A percentile compares a stretch with the other conserved stretches of the same genome.
These are phyloP conservation scores for Sylvia atricapilla DNA, from an alignment of 2,113 vertebrate genomes.

Conservation along the genomic window DNA sequence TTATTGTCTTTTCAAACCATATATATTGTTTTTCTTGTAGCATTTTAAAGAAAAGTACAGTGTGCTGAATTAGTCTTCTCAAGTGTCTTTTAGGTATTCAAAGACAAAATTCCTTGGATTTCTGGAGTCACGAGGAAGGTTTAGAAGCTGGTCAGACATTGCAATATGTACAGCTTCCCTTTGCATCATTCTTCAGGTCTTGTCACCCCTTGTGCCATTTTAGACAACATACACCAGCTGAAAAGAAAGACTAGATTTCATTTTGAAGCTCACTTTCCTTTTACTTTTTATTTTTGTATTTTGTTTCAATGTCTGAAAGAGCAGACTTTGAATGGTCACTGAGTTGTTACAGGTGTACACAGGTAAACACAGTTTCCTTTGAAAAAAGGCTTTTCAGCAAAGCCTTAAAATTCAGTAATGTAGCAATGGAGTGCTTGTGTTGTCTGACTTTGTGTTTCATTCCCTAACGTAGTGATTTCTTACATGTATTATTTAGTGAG, in stretches of 20 bases:
- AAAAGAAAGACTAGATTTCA: neutral
- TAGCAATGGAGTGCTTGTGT: neutral
- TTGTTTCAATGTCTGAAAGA: neutral
- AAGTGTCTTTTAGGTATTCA: neutral
- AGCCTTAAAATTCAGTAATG: neutral
- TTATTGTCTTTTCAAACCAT: neutral
- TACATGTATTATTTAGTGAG: neutral
- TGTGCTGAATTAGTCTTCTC: neutral
- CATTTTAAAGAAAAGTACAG: neutral
- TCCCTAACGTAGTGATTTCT: neutral
- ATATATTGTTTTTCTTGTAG: neutral
- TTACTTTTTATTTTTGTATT: neutral
- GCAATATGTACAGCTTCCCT: neutral
- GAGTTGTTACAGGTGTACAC: neutral
- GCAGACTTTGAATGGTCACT: neutral
- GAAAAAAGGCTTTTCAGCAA: neutral
- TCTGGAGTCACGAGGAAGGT: neutral
- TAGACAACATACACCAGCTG: neutral
- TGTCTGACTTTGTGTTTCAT: neutral
- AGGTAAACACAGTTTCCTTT: neutral
- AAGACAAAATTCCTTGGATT: neutral
- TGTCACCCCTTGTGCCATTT: neutral
- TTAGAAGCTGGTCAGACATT: neutral
- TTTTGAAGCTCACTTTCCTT: neutral
- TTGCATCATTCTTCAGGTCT: neutral